Percentiles rank a stretch among this genome's conserved stretches.
These are phyloP conservation scores for Orius insidiosus DNA, from an alignment of 1,140 invertebrate genomes.

Conservation along the genomic window DNA sequence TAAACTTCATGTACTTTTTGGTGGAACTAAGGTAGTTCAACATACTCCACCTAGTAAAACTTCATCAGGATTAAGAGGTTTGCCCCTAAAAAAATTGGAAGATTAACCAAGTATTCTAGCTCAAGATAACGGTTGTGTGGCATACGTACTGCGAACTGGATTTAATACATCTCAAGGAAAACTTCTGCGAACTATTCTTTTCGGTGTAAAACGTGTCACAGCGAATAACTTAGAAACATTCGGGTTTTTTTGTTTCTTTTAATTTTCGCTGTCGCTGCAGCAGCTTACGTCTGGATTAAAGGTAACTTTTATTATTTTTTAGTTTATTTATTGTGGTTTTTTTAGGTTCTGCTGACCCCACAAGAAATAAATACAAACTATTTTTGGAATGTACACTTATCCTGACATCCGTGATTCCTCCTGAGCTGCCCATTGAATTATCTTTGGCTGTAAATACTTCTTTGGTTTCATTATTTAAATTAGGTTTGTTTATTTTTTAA, in stretches of 20 bases:
- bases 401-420: constrained; percentile 94
- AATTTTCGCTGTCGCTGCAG: constrained; percentile 91
- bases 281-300: constrained; percentile 95
- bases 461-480: constrained; percentile 80
- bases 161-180: constrained; percentile 98
- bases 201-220: constrained; percentile 94
- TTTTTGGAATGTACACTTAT: constrained; percentile 98
- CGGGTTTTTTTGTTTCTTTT: constrained; percentile 90
- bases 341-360: constrained; percentile 54
- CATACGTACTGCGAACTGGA: constrained; percentile 90
- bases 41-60: constrained; percentile 76
- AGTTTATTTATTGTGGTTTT: constrained; percentile 8
- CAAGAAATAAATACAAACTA: constrained; percentile 77
- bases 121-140: constrained; percentile 92
- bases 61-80: constrained; percentile 42
- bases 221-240: constrained; percentile 99
- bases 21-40: constrained; percentile 94
- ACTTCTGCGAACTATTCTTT: constrained; percentile 91
- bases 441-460: constrained; percentile 98
- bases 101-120: too few species aligned
- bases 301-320: constrained; percentile 34
- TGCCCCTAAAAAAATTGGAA: constrained; percentile 7
- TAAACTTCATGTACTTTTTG: constrained; percentile 87
- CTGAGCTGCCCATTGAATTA: constrained; percentile 95
- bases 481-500: constrained; percentile 29